These are phyloP conservation scores for Anadara kagoshimensis DNA, from an alignment of 1,140 invertebrate species.

Conservation along the genomic window DNA sequence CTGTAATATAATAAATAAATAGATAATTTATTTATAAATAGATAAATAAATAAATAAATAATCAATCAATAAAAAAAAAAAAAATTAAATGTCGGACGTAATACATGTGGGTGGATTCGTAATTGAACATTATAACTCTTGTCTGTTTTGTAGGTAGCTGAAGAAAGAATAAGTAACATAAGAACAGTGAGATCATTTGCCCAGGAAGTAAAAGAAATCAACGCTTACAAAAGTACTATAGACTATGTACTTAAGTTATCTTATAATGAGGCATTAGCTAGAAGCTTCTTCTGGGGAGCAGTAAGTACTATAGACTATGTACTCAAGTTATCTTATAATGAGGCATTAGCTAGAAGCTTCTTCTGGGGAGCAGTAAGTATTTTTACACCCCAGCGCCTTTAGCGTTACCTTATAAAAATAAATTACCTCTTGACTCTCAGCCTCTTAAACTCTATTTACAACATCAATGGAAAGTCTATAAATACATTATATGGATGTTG, in stretches of 20 bases:
- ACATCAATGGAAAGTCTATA: no score
- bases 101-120: no score
- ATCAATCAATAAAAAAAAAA: no score
- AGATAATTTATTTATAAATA: no score
- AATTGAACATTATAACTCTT: no score
- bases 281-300: slow-evolving; percentile 93
- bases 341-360: slow-evolving; percentile 88
- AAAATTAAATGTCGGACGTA: no score
- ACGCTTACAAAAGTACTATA: slow-evolving; percentile 82
- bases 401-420: no score
- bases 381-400: background rate
- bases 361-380: slow-evolving; percentile 93
- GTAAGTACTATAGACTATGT: slow-evolving; percentile 85
- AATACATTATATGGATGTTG: no score
- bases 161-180: slow-evolving; percentile 95
- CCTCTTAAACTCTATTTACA: no score
- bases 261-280: slow-evolving; percentile 90
- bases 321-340: slow-evolving; percentile 87
- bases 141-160: slow-evolving; percentile 78
- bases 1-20: no score
- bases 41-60: no score
- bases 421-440: no score
- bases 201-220: slow-evolving; percentile 86
- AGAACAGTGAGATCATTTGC: slow-evolving; percentile 95
- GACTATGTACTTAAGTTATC: slow-evolving; percentile 85